Conservation (phyloP, 2,113 vertebrate genomes). For the Andinoacara biseriatus region DNA sequence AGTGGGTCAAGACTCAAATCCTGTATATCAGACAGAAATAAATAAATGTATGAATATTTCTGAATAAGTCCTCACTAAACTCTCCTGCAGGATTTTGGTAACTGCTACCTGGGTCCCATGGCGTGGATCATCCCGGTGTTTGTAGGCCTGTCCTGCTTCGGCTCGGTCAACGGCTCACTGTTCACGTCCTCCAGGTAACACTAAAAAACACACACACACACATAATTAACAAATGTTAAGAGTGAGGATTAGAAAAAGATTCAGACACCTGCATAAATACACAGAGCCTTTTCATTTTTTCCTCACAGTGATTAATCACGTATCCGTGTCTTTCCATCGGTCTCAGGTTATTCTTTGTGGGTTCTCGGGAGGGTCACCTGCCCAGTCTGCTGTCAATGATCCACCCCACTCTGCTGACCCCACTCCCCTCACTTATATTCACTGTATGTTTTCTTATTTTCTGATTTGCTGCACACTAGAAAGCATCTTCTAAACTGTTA, state of each 20-base stretch:
- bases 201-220: not conserved
- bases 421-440: conserved; percentile 92
- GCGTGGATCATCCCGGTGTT: conserved; percentile 98
- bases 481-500: not conserved
- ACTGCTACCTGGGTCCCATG: conserved; percentile 91
- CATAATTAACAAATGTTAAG: not conserved
- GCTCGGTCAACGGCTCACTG: conserved; percentile 96
- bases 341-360: conserved; percentile 94
- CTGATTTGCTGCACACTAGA: not conserved
- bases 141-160: conserved; percentile 96
- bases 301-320: not conserved
- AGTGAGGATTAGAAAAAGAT: not conserved
- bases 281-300: not conserved
- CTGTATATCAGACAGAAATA: not conserved
- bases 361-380: conserved; percentile 93
- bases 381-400: conserved; percentile 97
- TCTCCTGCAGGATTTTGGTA: conserved; percentile 89
- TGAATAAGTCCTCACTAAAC: not conserved
- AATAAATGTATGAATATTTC: not conserved
- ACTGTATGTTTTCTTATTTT: conserved; percentile 80
- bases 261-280: not conserved
- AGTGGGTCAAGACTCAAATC: not conserved
- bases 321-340: not conserved
- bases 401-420: conserved; percentile 91
- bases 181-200: conserved; percentile 96